phyloP scores from a whole-genome alignment of 2,113 vertebrate genomes.

The Odobenus rosmarus region DNA sequence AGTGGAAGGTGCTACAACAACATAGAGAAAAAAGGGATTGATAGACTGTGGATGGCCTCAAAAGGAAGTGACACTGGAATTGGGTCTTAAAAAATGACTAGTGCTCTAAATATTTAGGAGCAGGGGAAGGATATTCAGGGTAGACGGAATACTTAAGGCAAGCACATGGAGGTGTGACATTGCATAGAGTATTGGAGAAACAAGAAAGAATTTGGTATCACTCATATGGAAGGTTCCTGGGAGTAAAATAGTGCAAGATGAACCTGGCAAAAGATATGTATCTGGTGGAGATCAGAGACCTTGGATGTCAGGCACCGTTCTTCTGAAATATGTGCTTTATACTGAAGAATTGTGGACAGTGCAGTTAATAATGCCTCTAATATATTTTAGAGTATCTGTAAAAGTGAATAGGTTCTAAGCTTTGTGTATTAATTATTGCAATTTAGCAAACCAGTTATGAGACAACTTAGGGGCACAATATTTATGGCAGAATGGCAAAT shows the following conservation, averaged over 20 bases:
- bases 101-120: neutral
- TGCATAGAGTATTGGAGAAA: neutral
- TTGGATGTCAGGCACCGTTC: neutral
- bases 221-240: neutral
- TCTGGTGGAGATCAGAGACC: neutral
- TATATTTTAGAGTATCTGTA: neutral
- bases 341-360: neutral
- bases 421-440: neutral
- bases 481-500: neutral
- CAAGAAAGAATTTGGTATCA: neutral
- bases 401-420: constrained; percentile 13
- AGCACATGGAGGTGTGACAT: neutral
- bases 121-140: neutral
- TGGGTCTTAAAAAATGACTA: neutral
- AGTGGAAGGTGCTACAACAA: neutral
- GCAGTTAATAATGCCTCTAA: neutral
- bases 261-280: neutral
- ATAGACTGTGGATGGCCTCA: neutral
- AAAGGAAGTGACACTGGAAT: neutral
- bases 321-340: neutral
- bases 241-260: neutral
- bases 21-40: neutral
- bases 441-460: neutral
- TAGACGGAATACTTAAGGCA: neutral
- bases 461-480: too few species aligned